phyloP scores from a whole-genome alignment of 1,140 invertebrate species.

The Araneus ventricosus region DNA sequence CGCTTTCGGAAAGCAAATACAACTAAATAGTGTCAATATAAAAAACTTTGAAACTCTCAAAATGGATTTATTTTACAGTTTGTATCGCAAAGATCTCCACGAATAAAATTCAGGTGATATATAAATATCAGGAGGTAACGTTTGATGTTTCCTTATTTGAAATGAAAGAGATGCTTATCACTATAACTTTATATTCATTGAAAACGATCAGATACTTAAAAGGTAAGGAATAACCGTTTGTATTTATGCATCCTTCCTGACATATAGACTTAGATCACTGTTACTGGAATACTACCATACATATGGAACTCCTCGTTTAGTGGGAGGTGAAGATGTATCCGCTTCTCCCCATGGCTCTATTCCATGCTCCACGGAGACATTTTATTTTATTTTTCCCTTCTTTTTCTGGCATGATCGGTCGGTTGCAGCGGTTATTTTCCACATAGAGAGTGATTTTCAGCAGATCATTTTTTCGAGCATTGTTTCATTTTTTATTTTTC shows the following conservation, averaged over 20 bases:
- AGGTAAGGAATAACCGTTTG: not conserved
- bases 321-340: slow-evolving; percentile 56
- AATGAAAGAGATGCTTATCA: too few species aligned
- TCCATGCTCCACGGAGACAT: not conserved
- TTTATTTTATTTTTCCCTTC: slow-evolving; percentile 2
- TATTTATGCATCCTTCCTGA: not conserved
- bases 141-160: not conserved
- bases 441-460: slow-evolving; percentile 26
- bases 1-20: too few species aligned
- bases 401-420: slow-evolving; percentile 14
- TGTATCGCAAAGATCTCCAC: not conserved
- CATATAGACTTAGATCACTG: not conserved
- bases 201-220: too few species aligned
- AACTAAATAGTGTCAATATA: too few species aligned
- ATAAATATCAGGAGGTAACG: not conserved
- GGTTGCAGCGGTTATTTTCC: slow-evolving; percentile 46
- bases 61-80: not conserved
- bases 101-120: not conserved
- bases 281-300: not conserved
- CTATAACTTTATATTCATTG: not conserved
- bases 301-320: slow-evolving; percentile 40
- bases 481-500: not conserved
- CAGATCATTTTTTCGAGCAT: slow-evolving; percentile 19
- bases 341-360: not conserved
- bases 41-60: too few species aligned